phyloP scores from a whole-genome alignment of 1,140 invertebrate genomes.

The Apis florea region DNA sequence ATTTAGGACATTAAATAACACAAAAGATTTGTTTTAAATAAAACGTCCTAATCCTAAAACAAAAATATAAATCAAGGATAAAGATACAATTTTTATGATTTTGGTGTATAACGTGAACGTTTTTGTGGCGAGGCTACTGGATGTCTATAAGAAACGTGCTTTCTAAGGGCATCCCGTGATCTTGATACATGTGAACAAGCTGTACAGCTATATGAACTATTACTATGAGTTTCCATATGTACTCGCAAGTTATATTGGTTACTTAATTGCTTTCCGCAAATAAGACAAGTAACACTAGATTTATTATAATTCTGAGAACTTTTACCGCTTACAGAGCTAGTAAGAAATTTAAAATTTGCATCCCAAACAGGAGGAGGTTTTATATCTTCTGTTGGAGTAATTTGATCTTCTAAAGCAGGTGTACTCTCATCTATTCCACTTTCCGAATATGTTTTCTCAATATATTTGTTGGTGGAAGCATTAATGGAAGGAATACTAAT shows the following conservation, averaged over 20 bases:
- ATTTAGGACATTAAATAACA: slow-evolving; percentile 24
- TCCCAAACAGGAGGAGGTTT: slow-evolving; percentile 71
- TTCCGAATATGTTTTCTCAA: slow-evolving; percentile 58
- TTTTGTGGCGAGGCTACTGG: slow-evolving; percentile 81
- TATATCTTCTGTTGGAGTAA: slow-evolving; percentile 63
- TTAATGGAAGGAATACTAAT: slow-evolving; percentile 57
- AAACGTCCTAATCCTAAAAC: slow-evolving; percentile 37
- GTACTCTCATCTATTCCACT: slow-evolving; percentile 51
- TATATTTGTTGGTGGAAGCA: slow-evolving; percentile 49
- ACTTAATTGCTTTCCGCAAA: slow-evolving; percentile 92
- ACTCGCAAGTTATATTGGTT: slow-evolving; percentile 94
- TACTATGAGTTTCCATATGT: slow-evolving; percentile 93
- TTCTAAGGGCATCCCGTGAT: slow-evolving; percentile 91
- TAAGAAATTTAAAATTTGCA: slow-evolving; percentile 74
- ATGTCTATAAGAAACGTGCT: slow-evolving; percentile 93
- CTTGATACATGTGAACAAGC: slow-evolving; percentile 92
- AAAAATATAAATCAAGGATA: slow-evolving; percentile 29
- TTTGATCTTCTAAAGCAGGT: slow-evolving; percentile 59
- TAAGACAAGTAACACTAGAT: slow-evolving; percentile 87
- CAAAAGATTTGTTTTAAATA: slow-evolving; percentile 10
- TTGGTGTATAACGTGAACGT: slow-evolving; percentile 73
- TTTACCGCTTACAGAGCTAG: slow-evolving; percentile 55
- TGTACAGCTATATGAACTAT: slow-evolving; percentile 89
- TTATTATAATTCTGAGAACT: slow-evolving; percentile 77
- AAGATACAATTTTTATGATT: slow-evolving; percentile 57